Base-by-base conservation (phyloP, 2,888 invertebrate genomes). In the Plebejus anna region DNA sequence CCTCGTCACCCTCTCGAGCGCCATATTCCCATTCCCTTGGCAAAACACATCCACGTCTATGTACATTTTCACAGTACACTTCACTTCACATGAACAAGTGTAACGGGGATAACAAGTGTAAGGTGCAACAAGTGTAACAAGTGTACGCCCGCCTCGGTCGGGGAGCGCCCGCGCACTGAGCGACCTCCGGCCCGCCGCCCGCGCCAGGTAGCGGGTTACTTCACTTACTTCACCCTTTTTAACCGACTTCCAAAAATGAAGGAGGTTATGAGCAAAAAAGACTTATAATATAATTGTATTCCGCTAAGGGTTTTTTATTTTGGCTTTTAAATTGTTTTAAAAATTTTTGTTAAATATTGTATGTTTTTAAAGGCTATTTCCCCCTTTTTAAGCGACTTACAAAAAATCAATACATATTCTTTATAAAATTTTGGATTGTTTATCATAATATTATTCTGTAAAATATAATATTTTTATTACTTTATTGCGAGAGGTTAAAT, bases 151-250 rank as follows among this genome's bases (percentile, higher is more conserved):
- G 88, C 80, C 82, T 86, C 79, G 78, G 81, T 79, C 87, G 90
- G 87, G 85, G 82, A 81, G 86, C 89, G 89, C 87, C 82, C 83
- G 84, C 88, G 85, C 87, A 92, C 92, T 92, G 90, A 83, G 86
- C 51, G 51, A 51, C 51, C 51, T 51, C 73, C 42, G 66, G 32
- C 66, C 32, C 66, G 28, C 28, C 61, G 59, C n/a, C n/a, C 59
- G 28, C 61, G 28, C 28, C 72, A 72, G 72, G 72, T 72, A 72
- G 72, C 72, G 71, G 59, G 59, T 59, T 61, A 61, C 22, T 61
- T 28, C 32, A 66, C 32, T 61, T 28, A 36, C 9, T 13, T 5
- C 66, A 66, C 66, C 66, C 66, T 66, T 66, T 66, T 66, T 55
- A 55, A 16, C 55, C 22, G 32, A 66, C 13, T 22, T 22, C 22